Conservation (phyloP, 2,888 invertebrate species). For the Netelia fuscicornis region DNA sequence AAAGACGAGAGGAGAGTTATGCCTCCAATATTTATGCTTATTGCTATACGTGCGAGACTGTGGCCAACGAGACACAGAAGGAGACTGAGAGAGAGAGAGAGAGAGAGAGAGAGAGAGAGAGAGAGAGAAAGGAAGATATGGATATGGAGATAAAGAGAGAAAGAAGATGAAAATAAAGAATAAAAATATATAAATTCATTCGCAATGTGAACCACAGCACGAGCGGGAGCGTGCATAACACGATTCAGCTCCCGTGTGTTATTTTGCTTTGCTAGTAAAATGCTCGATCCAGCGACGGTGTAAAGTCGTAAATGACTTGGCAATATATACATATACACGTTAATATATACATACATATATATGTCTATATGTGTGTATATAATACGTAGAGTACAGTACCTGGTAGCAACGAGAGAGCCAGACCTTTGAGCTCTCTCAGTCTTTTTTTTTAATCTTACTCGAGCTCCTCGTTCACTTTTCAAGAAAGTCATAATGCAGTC, state of each 20-base stretch:
- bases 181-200: slow-evolving; percentile 50
- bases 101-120: background rate
- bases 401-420: slow-evolving; percentile 43
- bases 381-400: background rate
- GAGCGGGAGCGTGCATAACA: slow-evolving; percentile 63
- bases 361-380: background rate
- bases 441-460: slow-evolving; percentile 17
- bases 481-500: slow-evolving; percentile 46
- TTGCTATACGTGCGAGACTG: slow-evolving; percentile 53
- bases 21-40: slow-evolving; percentile 65
- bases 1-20: slow-evolving; percentile 52
- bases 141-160: background rate
- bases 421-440: slow-evolving; percentile 49
- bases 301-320: slow-evolving; percentile 64
- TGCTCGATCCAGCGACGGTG: slow-evolving; percentile 38
- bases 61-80: slow-evolving; percentile 35
- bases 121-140: background rate
- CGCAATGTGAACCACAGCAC: slow-evolving; percentile 55
- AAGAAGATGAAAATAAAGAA: slow-evolving; percentile 22
- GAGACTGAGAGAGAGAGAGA: slow-evolving; percentile 9
- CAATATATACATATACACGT: slow-evolving; percentile 31
- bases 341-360: background rate
- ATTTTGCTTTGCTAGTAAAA: slow-evolving; percentile 51
- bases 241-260: slow-evolving; percentile 66
- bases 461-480: slow-evolving; percentile 46